phyloP scores from a whole-genome alignment of 2,113 vertebrate genomes.

The Gasterosteus aculeatus region DNA sequence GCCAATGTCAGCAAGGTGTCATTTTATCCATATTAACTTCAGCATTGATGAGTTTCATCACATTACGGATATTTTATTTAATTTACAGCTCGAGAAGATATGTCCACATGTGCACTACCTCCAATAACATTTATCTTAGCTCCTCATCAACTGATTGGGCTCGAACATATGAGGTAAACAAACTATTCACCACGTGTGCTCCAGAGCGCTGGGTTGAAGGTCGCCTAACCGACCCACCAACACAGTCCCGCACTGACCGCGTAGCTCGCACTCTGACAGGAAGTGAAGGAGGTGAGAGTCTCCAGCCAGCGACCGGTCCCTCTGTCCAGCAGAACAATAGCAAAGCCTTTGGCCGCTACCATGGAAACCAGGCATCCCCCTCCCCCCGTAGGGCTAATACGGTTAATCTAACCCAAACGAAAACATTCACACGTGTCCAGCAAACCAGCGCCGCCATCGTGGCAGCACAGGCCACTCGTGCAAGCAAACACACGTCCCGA shows the following conservation, averaged over 20 bases:
- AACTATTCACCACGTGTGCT: neutral
- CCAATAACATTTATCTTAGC: neutral
- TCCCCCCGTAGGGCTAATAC: slow-evolving; percentile 4
- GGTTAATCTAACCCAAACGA: slow-evolving; percentile 40
- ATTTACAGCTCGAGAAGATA: neutral
- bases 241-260: slow-evolving; percentile 34
- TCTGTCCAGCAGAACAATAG: slow-evolving; percentile 1
- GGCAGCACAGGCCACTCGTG: neutral
- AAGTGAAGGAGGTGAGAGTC: slow-evolving; percentile 26
- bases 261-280: slow-evolving; percentile 5
- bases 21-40: too few species aligned
- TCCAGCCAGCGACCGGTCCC: slow-evolving; percentile 8
- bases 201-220: slow-evolving; percentile 28
- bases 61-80: neutral
- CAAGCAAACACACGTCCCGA: neutral
- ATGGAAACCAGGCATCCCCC: slow-evolving; percentile 9
- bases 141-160: neutral
- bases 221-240: slow-evolving; percentile 22
- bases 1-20: too few species aligned
- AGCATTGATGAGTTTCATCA: neutral
- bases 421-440: slow-evolving; percentile 11
- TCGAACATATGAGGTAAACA: neutral
- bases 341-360: slow-evolving; percentile 17
- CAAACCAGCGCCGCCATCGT: neutral
- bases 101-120: neutral